Base-by-base conservation (phyloP, 2,113 vertebrate genomes). In the Mustela nigripes region DNA sequence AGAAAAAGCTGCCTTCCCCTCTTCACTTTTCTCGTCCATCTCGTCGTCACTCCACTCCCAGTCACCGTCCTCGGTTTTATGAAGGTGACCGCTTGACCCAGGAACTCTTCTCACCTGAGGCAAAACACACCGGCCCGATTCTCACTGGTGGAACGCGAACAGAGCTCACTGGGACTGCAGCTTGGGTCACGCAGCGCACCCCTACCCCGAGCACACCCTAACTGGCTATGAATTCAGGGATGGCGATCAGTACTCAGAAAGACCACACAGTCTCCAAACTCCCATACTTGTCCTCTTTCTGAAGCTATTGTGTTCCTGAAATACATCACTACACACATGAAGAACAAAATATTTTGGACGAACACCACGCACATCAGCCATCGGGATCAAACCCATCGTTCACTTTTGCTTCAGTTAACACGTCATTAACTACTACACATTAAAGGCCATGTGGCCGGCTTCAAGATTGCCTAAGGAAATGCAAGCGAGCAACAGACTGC, bases 21-120 rank as follows among this genome's bases (percentile, higher is more conserved):
- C 99, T 94, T 99, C 99, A 0, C 99, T 99, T 95, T 99, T 99
- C 90, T 99, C 99, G 67, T 99, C 99, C 99, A 99, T 99, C 98
- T 99, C 99, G 7, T 99, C 99, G 18, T 99, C 99, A 45, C 99
- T 99, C 99, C 99, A 99, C 98, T 99, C 99, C 99, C 99, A 99
- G 96, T 99, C 99, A 33, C 99, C 99, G 65, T 99, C 99, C 98
- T 99, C 99, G 0, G 99, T 99, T 98, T 99, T 99, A 98, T 99
- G 99, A 82, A 99, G 99, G 97, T 99, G 99, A 84, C 99, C 99
- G 11, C 99, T 99, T 80, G 99, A 99, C 96, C 99, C 99, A 0
- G 99, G 99, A 62, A 99, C 99, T 98, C 99, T 99, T 96, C 99
- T 99, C 85, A 99, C 99, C 99, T 99, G 89, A 67, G 98, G 7